Evolutionary conservation across 2,888 invertebrate genomes (phyloP), one percentile per base, ranked within the genome.

Genomic region (Ariolimax columbianus): DNA sequence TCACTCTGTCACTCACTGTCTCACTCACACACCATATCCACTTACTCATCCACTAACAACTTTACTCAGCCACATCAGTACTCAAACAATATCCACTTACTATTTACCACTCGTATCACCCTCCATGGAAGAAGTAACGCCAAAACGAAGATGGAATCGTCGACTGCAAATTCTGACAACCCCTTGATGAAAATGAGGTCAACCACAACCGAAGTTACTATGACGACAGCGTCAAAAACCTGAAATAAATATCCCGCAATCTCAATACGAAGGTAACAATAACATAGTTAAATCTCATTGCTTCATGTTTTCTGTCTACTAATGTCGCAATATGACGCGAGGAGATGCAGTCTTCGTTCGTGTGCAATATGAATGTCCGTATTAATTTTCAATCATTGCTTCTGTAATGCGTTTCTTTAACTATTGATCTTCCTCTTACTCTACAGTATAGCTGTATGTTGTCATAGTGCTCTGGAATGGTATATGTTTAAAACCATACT

Each of bases 181-280:
- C 91, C 91, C 63, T 91, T 91, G 77, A 91, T 82, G 85, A 91
- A 91, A 47, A 89, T 90, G 68, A 91, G 85, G 85, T 91, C 91
- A 33, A 91, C 88, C 26, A 88, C 89, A 83, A 91, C 91, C 14
- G 91, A 91, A 23, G 90, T 88, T 83, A 91, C 78, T 38, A 91
- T 90, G 40, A 91, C 89, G 19, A 91, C 88, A 43, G 90, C 91
- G 87, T 91, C 91, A 84, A 91, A 90, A 17, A 91, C 90, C 91
- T 91, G 89, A n/a, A 30, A 26, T 47, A 82, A 75, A 26, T 19
- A 72, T 19, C 9, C 7, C 7, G 33, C 4, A 47, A 47, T 47
- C 47, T 47, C 47, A 17, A 47, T 47, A 47, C 17, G 47, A 11
- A 47, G 17, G 17, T 47, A 11, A 47, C 17, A 11, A 11, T 47